Base-by-base conservation (phyloP, 2,113 vertebrate genomes). In the Microcebus lehilahytsara region DNA sequence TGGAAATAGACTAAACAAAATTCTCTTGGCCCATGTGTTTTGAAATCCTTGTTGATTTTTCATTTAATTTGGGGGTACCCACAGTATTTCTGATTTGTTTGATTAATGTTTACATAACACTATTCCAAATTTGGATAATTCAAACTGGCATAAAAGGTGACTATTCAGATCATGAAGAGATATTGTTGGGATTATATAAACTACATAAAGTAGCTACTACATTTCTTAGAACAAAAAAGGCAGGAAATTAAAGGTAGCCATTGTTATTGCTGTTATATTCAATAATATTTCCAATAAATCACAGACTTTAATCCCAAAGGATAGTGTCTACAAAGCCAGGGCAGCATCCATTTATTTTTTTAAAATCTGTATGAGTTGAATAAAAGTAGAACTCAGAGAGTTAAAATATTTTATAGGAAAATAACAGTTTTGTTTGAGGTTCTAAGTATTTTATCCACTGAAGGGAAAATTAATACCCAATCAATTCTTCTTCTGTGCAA, bases 321-420 rank as follows among this genome's bases (percentile, higher is more conserved):
- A 80, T 77, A 94, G 60, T 84, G 62, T 66, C 58, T 95, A 75
- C 1, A 88, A 72, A 81, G 12, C n/a, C 85, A 37, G 19, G 40
- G 3, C 12, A 72, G 20, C 9, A 34, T 81, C 6, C 10, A 22
- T 62, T 89, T 58, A 22, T 81, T 81, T 58, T 81, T 81, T 74
- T 19, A 37, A 74, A 27, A 53, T 62, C 58, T 67, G 20, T 62
- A 51, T 60, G 23, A 94, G 23, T 30, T 91, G 53, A 83, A 94
- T 89, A 72, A 92, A 96, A 92, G 85, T 62, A 84, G 10, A 87
- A 25, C 42, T 58, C 17, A 74, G 23, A 67, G 78, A 77, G 71
- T 83, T 91, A 83, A 93, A 81, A n/a, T 14, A 64, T 37, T 93
- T 93, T 75, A 53, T 46, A 91, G 58, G 30, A 95, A 91, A 95